These are phyloP conservation scores for Deilephila elpenor DNA, from an alignment of 2,888 invertebrate genomes.

Conservation along the genomic window DNA sequence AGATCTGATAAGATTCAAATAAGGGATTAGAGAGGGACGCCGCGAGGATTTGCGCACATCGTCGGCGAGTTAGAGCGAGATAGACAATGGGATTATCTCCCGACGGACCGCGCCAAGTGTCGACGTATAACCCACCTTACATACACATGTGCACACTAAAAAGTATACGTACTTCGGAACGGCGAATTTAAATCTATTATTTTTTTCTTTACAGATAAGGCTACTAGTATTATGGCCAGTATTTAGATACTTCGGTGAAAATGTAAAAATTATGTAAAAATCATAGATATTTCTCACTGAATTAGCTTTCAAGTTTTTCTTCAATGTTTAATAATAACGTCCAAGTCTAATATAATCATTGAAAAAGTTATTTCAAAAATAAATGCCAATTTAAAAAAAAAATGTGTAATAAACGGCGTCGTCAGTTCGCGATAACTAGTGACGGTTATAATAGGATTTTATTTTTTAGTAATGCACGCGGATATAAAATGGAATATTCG, in stretches of 20 bases:
- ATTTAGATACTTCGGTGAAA: neutral
- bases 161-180: slow-evolving; percentile 9
- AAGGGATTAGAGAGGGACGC: slow-evolving; percentile 82
- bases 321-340: too few relatives aligned
- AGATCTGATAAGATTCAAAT: slow-evolving; percentile 86
- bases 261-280: too few relatives aligned
- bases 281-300: too few relatives aligned
- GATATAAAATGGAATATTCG: slow-evolving; percentile 38
- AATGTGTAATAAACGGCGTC: neutral
- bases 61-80: slow-evolving; percentile 66
- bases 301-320: too few relatives aligned
- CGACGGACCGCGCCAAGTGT: slow-evolving; percentile 74
- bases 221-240: neutral
- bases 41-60: slow-evolving; percentile 75
- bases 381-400: too few relatives aligned
- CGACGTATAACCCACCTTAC: slow-evolving; percentile 48
- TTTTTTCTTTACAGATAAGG: slow-evolving; percentile 16
- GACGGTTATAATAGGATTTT: slow-evolving; percentile 8
- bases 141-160: slow-evolving; percentile 29
- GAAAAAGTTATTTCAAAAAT: neutral
- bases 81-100: slow-evolving; percentile 77
- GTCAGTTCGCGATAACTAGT: slow-evolving; percentile 1
- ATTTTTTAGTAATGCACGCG: slow-evolving; percentile 24
- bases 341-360: too few relatives aligned
- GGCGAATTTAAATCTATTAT: slow-evolving; percentile 7